These are phyloP conservation scores for Phortica okadai DNA, from an alignment of 2,888 invertebrate genomes.

Conservation along the genomic window DNA sequence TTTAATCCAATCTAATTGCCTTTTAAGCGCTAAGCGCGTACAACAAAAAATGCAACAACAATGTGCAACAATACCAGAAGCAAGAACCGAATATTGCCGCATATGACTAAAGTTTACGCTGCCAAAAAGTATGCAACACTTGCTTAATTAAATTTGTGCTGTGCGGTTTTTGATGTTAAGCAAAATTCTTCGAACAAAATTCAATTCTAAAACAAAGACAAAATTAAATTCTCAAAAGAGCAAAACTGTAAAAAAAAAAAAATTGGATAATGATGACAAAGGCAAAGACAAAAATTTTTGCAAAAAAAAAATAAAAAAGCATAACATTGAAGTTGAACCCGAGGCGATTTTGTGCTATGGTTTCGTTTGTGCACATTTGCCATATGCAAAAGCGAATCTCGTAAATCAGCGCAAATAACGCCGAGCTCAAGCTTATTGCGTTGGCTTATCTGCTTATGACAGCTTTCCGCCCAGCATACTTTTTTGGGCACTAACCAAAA, in stretches of 20 bases:
- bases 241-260: no score
- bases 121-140: conserved; percentile 14
- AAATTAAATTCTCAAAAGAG: no score
- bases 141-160: conserved; percentile 21
- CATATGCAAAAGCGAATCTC: conserved; percentile 69
- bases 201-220: no score
- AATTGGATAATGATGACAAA: background rate
- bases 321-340: background rate
- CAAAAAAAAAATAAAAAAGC: background rate
- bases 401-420: conserved; percentile 71
- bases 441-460: conserved; percentile 76
- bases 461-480: conserved; percentile 68
- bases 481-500: conserved; percentile 14
- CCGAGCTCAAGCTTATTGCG: conserved; percentile 72
- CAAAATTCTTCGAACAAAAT: background rate
- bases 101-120: conserved; percentile 27
- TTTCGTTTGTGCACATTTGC: conserved; percentile 54
- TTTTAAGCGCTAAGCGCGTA: conserved; percentile 32
- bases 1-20: conserved; percentile 69
- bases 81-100: conserved; percentile 27
- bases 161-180: background rate
- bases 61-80: conserved; percentile 39
- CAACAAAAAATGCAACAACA: conserved; percentile 40
- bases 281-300: background rate
- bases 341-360: background rate